phyloP scores from a whole-genome alignment of 2,797 vertebrate species.

The Peromyscus nudipes region DNA sequence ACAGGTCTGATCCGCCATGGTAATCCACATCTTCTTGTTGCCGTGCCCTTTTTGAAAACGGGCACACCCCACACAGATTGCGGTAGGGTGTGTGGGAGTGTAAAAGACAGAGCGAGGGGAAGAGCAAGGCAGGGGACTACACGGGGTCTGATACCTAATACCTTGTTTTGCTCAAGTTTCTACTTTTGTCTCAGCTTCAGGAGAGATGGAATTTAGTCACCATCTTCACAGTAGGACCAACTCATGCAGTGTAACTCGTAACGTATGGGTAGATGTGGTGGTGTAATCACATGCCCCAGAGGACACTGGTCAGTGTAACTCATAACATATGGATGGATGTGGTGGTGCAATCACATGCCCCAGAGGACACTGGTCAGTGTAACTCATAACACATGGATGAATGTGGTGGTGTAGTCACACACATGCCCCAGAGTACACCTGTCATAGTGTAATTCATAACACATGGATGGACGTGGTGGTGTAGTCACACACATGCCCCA shows the following conservation, averaged over 20 bases:
- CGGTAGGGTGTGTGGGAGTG: neutral
- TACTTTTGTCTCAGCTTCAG: neutral
- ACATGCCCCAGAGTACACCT: too few species aligned
- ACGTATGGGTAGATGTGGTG: neutral
- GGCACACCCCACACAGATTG: neutral
- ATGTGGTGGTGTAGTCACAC: neutral
- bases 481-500: neutral
- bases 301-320: too few species aligned
- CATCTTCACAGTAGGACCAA: neutral
- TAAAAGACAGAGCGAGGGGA: neutral
- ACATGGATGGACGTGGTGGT: too few species aligned
- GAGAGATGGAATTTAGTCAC: neutral
- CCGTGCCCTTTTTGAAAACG: neutral
- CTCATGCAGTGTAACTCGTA: neutral
- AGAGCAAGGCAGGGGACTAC: neutral
- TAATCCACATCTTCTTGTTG: conserved; percentile 12
- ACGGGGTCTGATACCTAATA: neutral
- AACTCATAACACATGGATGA: neutral
- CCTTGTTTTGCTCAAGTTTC: neutral
- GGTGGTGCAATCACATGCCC: too few species aligned
- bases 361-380: neutral
- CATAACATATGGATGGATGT: too few species aligned
- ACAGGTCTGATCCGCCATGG: neutral
- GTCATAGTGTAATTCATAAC: neutral
- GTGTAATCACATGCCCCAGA: neutral